Percentiles rank a stretch among this genome's conserved stretches.
Evolutionary conservation across 1,140 invertebrate species (phyloP).

Genomic region (Drosophila parvula): DNA sequence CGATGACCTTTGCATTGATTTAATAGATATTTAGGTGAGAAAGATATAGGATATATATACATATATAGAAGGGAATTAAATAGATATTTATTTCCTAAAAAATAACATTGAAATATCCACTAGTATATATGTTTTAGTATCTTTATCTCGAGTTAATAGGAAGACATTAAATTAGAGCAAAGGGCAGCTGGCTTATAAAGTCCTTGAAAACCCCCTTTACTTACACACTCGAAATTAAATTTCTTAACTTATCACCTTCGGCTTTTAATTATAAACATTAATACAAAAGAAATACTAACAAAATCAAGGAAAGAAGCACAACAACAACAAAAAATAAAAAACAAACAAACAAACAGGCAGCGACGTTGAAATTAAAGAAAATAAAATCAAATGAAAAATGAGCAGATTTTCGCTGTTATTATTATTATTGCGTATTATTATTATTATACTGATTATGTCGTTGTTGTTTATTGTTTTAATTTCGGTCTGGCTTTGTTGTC

Average conservation of each 20-base stretch:
- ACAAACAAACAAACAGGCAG: constrained; percentile 14
- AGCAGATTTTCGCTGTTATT: constrained; percentile 45
- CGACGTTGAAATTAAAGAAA: constrained; percentile 10
- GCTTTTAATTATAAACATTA: neutral
- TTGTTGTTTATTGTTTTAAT: constrained; percentile 63
- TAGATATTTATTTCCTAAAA: neutral
- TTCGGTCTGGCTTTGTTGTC: constrained; percentile 31
- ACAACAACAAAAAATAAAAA: too few species aligned
- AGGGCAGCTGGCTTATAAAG: too few species aligned
- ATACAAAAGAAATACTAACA: neutral
- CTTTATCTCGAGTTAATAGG: too few species aligned
- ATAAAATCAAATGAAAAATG: constrained; percentile 43
- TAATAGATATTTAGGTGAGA: neutral
- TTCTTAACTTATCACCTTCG: neutral
- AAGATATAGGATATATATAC: too few species aligned
- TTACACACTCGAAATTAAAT: neutral
- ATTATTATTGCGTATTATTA: constrained; percentile 42
- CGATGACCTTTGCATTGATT: neutral
- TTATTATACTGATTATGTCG: constrained; percentile 54
- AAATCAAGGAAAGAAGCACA: neutral
- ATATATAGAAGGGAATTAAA: neutral
- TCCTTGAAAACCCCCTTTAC: too few species aligned
- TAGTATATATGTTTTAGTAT: too few species aligned
- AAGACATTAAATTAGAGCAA: too few species aligned
- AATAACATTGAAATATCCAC: neutral